Evolutionary conservation across 2,888 invertebrate species (phyloP).

Genomic region (Palloptera scutellata): DNA sequence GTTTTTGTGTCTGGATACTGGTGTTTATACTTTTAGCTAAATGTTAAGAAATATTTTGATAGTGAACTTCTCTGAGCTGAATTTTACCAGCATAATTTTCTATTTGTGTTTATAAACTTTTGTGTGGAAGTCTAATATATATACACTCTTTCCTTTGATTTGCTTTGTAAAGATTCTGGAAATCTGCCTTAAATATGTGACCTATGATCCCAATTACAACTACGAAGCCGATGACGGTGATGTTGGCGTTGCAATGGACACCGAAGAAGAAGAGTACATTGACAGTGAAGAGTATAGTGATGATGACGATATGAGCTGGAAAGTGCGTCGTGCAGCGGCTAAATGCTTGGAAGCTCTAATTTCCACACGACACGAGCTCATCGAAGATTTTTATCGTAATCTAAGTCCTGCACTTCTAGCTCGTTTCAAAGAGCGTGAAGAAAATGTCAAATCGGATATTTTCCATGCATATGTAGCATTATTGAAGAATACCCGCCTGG

Average conservation of each 20-base stretch:
- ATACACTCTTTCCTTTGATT: neutral
- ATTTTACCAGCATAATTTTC: too few relatives aligned
- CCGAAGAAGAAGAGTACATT: slow-evolving; percentile 78
- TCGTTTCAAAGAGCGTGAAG: slow-evolving; percentile 97
- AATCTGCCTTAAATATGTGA: slow-evolving; percentile 88
- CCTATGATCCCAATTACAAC: slow-evolving; percentile 99
- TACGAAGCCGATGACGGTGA: slow-evolving; percentile 89
- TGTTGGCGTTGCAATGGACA: slow-evolving; percentile 75
- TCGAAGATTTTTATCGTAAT: slow-evolving; percentile 86
- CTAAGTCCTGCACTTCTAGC: slow-evolving; percentile 91
- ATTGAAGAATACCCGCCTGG: slow-evolving; percentile 85
- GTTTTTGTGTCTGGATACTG: neutral
- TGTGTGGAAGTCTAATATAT: too few relatives aligned
- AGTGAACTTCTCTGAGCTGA: too few relatives aligned
- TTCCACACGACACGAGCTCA: slow-evolving; percentile 87
- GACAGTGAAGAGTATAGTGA: slow-evolving; percentile 97
- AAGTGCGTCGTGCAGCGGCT: slow-evolving; percentile 94
- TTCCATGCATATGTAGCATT: slow-evolving; percentile 96
- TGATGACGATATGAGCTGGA: slow-evolving; percentile 99
- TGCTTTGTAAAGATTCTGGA: slow-evolving; percentile 73
- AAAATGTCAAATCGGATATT: slow-evolving; percentile 98
- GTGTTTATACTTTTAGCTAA: too few relatives aligned
- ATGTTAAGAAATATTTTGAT: too few relatives aligned
- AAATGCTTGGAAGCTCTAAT: slow-evolving; percentile 97
- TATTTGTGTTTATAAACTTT: too few relatives aligned